Base-by-base conservation (phyloP, 2,113 vertebrate species). In the Paedocypris sp. region DNA sequence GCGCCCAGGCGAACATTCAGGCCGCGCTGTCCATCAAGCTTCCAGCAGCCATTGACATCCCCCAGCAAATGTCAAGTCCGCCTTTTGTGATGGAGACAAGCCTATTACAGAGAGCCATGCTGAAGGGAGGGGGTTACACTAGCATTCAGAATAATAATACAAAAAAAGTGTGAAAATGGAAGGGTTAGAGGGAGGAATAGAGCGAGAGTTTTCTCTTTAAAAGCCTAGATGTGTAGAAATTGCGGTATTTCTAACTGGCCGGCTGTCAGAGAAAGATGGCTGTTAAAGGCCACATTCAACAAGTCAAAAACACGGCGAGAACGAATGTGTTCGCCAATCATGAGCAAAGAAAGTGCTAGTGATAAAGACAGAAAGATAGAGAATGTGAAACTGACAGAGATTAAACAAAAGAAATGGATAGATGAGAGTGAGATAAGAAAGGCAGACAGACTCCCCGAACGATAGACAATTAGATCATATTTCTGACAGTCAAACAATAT, bases 11-110 rank as follows among this genome's bases (percentile, higher is more conserved):
- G 64, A 73, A 81, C 80, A 85, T 87, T 88, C 86, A 77, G 32
- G 22, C 63, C 66, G 70, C 84, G 22, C 31, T 81, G 79, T 92
- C 90, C 81, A 31, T 96, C 91, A 95, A 86, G 58, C 76, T 79
- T 73, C 70, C 69, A 81, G 77, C 84, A 83, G 72, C 59, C 67
- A 81, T 74, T 83, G 83, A 89, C 86, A 89, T 81, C 82, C 79
- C 88, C 74, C 49, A 19, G 83, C 77, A 88, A 70, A 69, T 91
- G 90, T 91, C 92, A 90, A 60, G 39, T 75, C 83, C 64, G 72
- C 65, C 88, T 83, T 85, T 90, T 85, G 83, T 90, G 81, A 79
- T 80, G 73, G 66, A 80, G 77, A 79, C 76, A 79, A 84, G 85
- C 74, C 80, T 81, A 86, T 86, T 87, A 87, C 83, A 75, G 74